Evolutionary conservation across 2,113 vertebrate genomes (phyloP).

Genomic region (Xiphophorus couchianus): DNA sequence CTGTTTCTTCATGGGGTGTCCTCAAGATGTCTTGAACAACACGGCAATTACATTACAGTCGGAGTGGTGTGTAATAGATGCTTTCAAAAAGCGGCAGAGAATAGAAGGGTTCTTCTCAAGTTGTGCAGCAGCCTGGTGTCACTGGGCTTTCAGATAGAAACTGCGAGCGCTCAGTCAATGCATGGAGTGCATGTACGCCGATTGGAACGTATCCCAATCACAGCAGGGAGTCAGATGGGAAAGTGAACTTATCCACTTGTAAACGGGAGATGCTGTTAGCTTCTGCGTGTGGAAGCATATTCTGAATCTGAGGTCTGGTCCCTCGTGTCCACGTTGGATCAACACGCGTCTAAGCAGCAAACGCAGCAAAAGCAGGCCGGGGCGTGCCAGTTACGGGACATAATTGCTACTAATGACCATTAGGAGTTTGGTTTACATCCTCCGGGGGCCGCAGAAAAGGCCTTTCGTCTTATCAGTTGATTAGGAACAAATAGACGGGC

Average conservation of each 20-base stretch:
- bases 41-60: conserved; percentile 51
- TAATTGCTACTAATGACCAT: conserved; percentile 86
- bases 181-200: background rate
- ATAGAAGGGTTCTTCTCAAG: background rate
- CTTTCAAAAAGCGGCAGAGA: conserved; percentile 35
- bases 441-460: conserved; percentile 75
- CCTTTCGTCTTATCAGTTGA: conserved; percentile 83
- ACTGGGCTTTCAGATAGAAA: conserved; percentile 33
- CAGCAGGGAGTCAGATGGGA: conserved; percentile 50
- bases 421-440: conserved; percentile 81
- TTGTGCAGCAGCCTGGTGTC: conserved; percentile 15
- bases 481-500: conserved; percentile 81
- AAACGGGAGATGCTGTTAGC: conserved; percentile 19
- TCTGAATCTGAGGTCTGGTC: conserved; percentile 39
- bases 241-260: conserved; percentile 55
- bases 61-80: conserved; percentile 45
- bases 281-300: conserved; percentile 18
- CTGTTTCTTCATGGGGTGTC: conserved; percentile 36
- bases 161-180: background rate
- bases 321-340: conserved; percentile 39
- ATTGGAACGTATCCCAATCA: conserved; percentile 31
- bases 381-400: conserved; percentile 74
- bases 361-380: conserved; percentile 57
- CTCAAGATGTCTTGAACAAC: conserved; percentile 67
- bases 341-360: conserved; percentile 31